Evolutionary conservation across 2,113 vertebrate genomes (phyloP), one percentile per base, ranked within the genome.

Genomic region (zebrafish (Danio rerio)): DNA sequence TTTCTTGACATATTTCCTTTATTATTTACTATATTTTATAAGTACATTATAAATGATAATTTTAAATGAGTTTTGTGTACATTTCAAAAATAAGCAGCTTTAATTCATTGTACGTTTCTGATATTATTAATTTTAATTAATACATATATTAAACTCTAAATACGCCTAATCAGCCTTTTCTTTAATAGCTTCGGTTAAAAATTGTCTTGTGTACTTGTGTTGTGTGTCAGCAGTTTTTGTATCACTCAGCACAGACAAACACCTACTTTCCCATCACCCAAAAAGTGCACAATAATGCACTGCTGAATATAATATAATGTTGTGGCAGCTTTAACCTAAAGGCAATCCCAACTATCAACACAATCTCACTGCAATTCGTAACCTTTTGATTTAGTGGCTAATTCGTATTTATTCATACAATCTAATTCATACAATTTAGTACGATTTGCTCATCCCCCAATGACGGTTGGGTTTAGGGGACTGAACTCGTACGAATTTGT

Each of bases 211-310:
- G 45, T 65, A 55, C 47, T n/a, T 4, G 40, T 66, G 62, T 68
- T 63, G 45, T 50, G 59, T 65, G 76, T 53, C 76, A 66, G 76
- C 76, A 66, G 9, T 65, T 31, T 65, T 78, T 42, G 9, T 16
- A 78, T 52, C 59, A 50, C 45, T 50, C 12, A 31, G 16, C 8
- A n/a, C 42, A 61, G 13, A n/a, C 52, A 74, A 73, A 42, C 11
- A 53, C 8, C 31, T 73, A 56, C 45, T 43, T 65, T 66, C 11
- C 62, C 49, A 79, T 78, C 21, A 53, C 5, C 16, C n/a, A 20
- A 76, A 20, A 61, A 65, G 61, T 78, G 15, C 6, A 52, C 9
- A 52, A 6, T 13, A 65, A 65, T 42, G 52, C 52, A 56, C 6
- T 15, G n/a, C 8, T 74, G 15, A 74, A 42, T n/a, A n/a, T n/a